phyloP scores from a whole-genome alignment of 2,888 invertebrate genomes.

The Spodoptera picta region DNA sequence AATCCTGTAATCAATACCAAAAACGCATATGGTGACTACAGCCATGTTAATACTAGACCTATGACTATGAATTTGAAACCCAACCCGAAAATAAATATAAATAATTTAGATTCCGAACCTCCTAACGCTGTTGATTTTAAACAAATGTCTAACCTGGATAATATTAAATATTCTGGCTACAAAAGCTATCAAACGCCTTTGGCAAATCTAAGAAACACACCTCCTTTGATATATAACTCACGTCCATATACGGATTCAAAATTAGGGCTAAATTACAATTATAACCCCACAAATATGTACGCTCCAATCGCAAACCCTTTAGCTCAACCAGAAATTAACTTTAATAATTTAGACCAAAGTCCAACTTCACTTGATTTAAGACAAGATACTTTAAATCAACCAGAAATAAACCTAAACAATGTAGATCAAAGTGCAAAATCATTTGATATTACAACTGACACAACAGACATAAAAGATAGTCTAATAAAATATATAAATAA shows the following conservation, averaged over 20 bases:
- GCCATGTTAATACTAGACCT: too few relatives aligned
- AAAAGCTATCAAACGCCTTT: constrained; percentile 25
- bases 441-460: constrained; percentile 24
- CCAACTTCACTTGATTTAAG: not conserved
- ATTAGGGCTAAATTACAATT: not conserved
- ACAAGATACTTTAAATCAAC: not conserved
- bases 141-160: not conserved
- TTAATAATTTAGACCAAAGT: not conserved
- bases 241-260: too few relatives aligned
- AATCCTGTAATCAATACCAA: too few relatives aligned
- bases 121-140: not conserved
- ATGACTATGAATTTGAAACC: too few relatives aligned
- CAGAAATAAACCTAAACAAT: not conserved
- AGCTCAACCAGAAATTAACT: too few relatives aligned
- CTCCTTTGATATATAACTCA: too few relatives aligned
- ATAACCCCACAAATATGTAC: not conserved
- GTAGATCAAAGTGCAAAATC: constrained; percentile 24
- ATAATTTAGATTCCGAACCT: not conserved
- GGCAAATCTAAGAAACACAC: too few relatives aligned
- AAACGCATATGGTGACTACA: too few relatives aligned
- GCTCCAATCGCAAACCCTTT: not conserved
- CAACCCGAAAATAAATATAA: too few relatives aligned
- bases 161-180: constrained; percentile 33
- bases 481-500: constrained; percentile 6
- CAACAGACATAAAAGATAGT: constrained; percentile 8